Evolutionary conservation across 2,113 vertebrate species (phyloP).

Genomic region (Eublepharis macularius): DNA sequence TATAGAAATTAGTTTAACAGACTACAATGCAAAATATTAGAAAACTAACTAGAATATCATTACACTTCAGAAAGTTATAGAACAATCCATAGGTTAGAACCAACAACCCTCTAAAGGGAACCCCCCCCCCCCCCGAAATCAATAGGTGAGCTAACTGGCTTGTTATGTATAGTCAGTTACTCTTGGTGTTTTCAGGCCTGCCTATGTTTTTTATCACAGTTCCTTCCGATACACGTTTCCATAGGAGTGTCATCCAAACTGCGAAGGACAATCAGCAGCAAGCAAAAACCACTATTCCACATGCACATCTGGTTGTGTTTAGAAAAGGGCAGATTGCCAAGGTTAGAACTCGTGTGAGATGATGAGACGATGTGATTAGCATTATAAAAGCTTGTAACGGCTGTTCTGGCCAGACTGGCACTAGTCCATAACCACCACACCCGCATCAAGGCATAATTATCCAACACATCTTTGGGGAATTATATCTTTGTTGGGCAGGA

Average conservation of each 20-base stretch:
- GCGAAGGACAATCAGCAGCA: slow-evolving; percentile 23
- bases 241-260: neutral
- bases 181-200: neutral
- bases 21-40: neutral
- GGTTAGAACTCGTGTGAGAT: neutral
- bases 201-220: neutral
- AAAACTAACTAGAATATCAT: neutral
- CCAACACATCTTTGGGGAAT: neutral
- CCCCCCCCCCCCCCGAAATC: neutral
- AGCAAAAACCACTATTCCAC: neutral
- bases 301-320: slow-evolving; percentile 36
- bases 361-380: neutral
- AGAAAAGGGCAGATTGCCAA: slow-evolving; percentile 20
- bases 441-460: neutral
- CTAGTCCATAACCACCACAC: neutral
- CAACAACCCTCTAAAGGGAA: neutral
- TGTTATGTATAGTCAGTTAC: neutral
- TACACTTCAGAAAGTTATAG: neutral
- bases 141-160: neutral
- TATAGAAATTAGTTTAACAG: neutral
- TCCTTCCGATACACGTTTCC: neutral
- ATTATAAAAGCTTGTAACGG: slow-evolving; percentile 20
- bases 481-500: slow-evolving; percentile 4
- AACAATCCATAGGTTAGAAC: neutral
- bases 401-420: neutral